These are phyloP conservation scores for Neoscelio sp. DNA, from an alignment of 2,888 invertebrate species.

Conservation along the genomic window DNA sequence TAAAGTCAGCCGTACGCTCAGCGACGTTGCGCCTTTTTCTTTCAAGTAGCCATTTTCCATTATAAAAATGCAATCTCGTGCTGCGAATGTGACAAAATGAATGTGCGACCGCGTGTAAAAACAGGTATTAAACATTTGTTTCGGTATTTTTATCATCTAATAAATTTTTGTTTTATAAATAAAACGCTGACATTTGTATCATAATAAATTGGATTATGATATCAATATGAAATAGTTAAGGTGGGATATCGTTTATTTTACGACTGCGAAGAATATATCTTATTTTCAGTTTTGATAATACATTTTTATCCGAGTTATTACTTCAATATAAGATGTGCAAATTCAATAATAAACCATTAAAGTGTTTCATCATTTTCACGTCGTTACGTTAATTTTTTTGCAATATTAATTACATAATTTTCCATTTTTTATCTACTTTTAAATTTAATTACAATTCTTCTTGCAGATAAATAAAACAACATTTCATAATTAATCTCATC, in stretches of 20 bases:
- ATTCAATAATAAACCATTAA: constrained; percentile 17
- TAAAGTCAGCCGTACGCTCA: constrained; percentile 56
- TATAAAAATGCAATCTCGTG: constrained; percentile 55
- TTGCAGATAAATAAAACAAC: not conserved
- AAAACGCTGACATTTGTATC: constrained; percentile 21
- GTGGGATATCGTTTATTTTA: constrained; percentile 28
- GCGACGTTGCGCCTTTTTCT: constrained; percentile 45
- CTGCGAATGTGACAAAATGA: constrained; percentile 61
- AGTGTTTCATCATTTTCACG: too few relatives aligned
- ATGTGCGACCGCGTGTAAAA: constrained; percentile 56
- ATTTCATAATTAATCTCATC: constrained; percentile 48
- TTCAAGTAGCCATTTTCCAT: constrained; percentile 49
- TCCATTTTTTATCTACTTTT: not conserved
- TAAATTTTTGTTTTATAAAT: constrained; percentile 44
- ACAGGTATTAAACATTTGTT: constrained; percentile 65
- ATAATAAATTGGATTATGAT: constrained; percentile 62
- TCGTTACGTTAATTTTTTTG: constrained; percentile 6
- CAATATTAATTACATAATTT: not conserved
- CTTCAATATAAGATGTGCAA: constrained; percentile 7
- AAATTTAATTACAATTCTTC: constrained; percentile 26
- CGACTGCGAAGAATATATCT: constrained; percentile 29
- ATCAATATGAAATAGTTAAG: constrained; percentile 37
- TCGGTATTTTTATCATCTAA: constrained; percentile 50
- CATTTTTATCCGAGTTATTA: constrained; percentile 3
- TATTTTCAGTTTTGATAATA: constrained; percentile 33